Base-by-base conservation (phyloP, 2,113 vertebrate genomes). In the Meriones unguiculatus region DNA sequence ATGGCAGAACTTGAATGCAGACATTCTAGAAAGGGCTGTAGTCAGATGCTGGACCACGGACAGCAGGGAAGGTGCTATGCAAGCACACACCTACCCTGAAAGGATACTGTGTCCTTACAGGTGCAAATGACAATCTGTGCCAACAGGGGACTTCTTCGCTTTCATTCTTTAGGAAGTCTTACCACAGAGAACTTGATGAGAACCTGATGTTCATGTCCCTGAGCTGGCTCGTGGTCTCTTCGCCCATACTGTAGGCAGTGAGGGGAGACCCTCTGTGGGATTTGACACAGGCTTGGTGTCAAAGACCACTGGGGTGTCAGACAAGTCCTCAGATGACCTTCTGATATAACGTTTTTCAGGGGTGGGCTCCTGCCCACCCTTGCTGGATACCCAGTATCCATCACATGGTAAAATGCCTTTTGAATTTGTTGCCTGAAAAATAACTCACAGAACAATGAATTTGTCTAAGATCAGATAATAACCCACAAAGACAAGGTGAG, bases 331-430 rank as follows among this genome's bases (percentile, higher is more conserved):
- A 72, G 64, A 38, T 41, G n/a, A 28, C 24, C 9, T 65, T 15
- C 86, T 38, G 72, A 50, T 6, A n/a, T 70, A 32, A 70, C 7
- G 9, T 15, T 13, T 35, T 67, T 25, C 0, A 4, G 9, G 18
- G 38, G 25, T 3, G 18, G 67, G 15, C 1, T 38, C 13, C 32
- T 62, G 14, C 14, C 32, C 5, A 28, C 11, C 35, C 13, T 5
- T 8, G 15, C 59, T 20, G 17, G 20, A 9, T 7, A 4, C 12
- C 50, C 57, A 24, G 28, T 3, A 5, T 30, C 7, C 2, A 2
- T 11, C 17, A 32, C 2, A 4, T 9, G 69, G 50, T 5, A 57
- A 57, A 89, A 52, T 14, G 17, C 11, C 22, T 50, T 1, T 1
- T 7, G 41, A 41, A 15, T 57, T 24, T 50, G 25, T 77, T 32